Conservation (phyloP, 1,140 invertebrate species). For the Drosophila orosa region DNA sequence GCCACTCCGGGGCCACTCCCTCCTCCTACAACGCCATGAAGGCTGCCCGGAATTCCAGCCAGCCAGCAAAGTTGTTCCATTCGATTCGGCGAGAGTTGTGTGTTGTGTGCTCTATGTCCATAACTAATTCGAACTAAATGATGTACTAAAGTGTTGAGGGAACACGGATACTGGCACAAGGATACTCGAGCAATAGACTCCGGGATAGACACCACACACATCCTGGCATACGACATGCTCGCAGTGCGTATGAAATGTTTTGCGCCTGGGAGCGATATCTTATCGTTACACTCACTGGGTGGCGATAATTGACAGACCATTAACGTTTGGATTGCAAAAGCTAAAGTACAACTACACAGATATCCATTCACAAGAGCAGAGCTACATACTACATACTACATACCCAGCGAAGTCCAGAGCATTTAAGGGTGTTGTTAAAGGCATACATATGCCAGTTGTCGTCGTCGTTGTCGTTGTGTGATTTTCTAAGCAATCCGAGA, state of each 20-base stretch:
- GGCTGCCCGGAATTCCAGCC: constrained; percentile 7
- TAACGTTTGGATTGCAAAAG: constrained; percentile 80
- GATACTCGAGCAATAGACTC: not conserved
- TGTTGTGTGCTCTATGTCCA: constrained; percentile 63
- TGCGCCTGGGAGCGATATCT: constrained; percentile 69
- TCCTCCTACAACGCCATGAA: too few species aligned
- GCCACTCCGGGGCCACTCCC: too few species aligned
- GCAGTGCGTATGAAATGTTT: constrained; percentile 41
- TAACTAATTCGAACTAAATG: constrained; percentile 81
- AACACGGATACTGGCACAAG: constrained; percentile 32
- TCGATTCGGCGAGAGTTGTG: constrained; percentile 28
- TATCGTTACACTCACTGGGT: constrained; percentile 82
- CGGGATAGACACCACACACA: constrained; percentile 8
- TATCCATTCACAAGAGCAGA: not conserved
- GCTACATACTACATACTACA: not conserved
- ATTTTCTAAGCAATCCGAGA: constrained; percentile 14
- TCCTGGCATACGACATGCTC: not conserved
- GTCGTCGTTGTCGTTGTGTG: constrained; percentile 17
- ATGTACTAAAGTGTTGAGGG: constrained; percentile 77
- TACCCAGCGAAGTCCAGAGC: not conserved
- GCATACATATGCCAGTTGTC: constrained; percentile 36
- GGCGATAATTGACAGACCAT: constrained; percentile 82
- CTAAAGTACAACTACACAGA: constrained; percentile 43
- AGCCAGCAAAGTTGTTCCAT: constrained; percentile 23
- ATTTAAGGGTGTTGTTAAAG: constrained; percentile 38